Evolutionary conservation across 2,888 invertebrate genomes (phyloP).

Genomic region (Temnothorax ravouxi): DNA sequence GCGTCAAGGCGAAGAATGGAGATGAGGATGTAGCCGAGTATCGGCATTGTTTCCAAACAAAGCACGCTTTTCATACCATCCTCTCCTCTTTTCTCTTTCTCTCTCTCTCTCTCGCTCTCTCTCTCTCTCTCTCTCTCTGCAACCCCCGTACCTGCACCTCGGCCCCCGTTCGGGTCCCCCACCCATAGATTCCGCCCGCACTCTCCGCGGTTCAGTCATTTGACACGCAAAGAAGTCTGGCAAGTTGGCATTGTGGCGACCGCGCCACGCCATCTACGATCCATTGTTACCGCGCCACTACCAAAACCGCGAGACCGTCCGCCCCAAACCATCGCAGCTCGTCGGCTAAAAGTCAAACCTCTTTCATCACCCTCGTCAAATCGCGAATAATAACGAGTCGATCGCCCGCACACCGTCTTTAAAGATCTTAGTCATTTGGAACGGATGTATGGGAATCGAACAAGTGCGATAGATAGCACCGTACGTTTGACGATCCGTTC

Average conservation of each 20-base stretch:
- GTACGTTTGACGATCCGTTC: background rate
- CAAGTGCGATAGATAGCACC: constrained; percentile 15
- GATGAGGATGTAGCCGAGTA: constrained; percentile 87
- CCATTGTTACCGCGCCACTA: constrained; percentile 84
- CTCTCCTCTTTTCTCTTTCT: constrained; percentile 68
- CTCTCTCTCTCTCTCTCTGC: constrained; percentile 66
- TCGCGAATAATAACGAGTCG: constrained; percentile 55
- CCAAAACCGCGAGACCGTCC: constrained; percentile 72
- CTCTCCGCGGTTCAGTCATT: constrained; percentile 85
- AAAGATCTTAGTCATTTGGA: constrained; percentile 42
- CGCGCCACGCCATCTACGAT: constrained; percentile 73
- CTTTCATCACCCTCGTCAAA: constrained; percentile 68
- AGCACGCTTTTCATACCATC: constrained; percentile 85
- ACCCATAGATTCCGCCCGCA: constrained; percentile 65
- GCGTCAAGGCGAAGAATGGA: constrained; percentile 86
- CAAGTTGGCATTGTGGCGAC: constrained; percentile 83
- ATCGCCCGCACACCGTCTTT: constrained; percentile 47
- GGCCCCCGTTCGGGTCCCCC: constrained; percentile 35
- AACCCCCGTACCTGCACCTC: constrained; percentile 64
- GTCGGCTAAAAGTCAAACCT: constrained; percentile 54
- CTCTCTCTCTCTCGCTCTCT: constrained; percentile 61
- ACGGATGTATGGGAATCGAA: constrained; percentile 10
- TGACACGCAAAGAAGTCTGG: constrained; percentile 86
- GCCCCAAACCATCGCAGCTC: constrained; percentile 52
- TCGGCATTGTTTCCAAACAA: constrained; percentile 87